Conservation (phyloP, 1,140 invertebrate species). For the Tetraneura akinire region DNA sequence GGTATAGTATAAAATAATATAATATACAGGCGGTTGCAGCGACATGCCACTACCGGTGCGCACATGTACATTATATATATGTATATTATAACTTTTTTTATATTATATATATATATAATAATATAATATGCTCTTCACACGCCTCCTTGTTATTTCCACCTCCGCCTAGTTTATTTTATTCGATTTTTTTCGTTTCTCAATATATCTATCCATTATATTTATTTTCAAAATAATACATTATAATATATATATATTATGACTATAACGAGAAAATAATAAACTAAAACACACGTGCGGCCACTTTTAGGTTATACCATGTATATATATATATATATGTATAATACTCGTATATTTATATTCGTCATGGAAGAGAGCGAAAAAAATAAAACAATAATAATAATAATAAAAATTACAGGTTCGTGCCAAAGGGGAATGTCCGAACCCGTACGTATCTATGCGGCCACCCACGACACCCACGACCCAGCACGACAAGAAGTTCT, state of each 20-base stretch:
- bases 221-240: too few relatives aligned
- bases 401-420: constrained; percentile 45
- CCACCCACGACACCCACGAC: constrained; percentile 33
- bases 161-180: too few relatives aligned
- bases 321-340: too few relatives aligned
- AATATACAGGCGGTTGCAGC: background rate
- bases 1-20: too few relatives aligned
- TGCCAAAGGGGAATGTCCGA: constrained; percentile 47
- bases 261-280: too few relatives aligned
- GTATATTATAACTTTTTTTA: too few relatives aligned
- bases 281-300: too few relatives aligned
- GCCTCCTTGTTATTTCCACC: background rate
- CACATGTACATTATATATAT: background rate
- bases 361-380: constrained; percentile 15
- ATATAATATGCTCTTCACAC: too few relatives aligned
- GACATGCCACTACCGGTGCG: constrained; percentile 46
- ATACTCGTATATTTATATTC: too few relatives aligned
- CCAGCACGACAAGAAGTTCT: constrained; percentile 8
- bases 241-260: too few relatives aligned
- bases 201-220: background rate
- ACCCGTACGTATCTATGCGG: background rate
- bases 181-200: background rate
- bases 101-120: too few relatives aligned
- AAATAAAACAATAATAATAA: background rate
- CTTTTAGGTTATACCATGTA: too few relatives aligned